These are phyloP conservation scores for Isotomurus palustris DNA, from an alignment of 2,888 invertebrate genomes.

Conservation along the genomic window DNA sequence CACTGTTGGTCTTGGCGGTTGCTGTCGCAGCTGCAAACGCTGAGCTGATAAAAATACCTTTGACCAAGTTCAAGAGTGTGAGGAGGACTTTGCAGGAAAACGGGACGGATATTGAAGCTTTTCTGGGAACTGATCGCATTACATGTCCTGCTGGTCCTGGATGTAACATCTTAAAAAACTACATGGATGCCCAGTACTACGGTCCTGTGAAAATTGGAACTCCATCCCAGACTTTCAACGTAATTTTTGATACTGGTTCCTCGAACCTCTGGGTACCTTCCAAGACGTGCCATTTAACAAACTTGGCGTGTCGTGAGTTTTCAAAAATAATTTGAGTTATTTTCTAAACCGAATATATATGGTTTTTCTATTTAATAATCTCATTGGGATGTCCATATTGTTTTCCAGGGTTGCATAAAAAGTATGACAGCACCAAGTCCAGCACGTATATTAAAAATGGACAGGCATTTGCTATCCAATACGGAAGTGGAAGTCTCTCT, in stretches of 20 bases:
- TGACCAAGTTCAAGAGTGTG: too few species aligned
- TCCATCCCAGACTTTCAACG: slow-evolving; percentile 87
- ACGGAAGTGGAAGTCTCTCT: slow-evolving; percentile 2
- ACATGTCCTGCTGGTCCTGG: too few species aligned
- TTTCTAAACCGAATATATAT: too few species aligned
- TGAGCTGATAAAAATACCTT: not conserved
- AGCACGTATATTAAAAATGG: not conserved
- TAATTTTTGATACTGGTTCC: slow-evolving; percentile 98
- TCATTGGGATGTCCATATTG: too few species aligned
- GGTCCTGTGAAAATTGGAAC: slow-evolving; percentile 86
- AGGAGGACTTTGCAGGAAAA: too few species aligned
- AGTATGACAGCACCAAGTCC: not conserved
- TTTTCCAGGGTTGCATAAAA: not conserved
- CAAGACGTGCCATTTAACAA: slow-evolving; percentile 87
- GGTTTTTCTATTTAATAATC: too few species aligned
- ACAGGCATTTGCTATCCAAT: not conserved
- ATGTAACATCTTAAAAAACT: too few species aligned
- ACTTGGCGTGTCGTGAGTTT: slow-evolving; percentile 91
- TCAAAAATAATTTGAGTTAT: slow-evolving; percentile 43
- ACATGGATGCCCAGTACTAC: too few species aligned
- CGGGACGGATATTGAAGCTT: too few species aligned
- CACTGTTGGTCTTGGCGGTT: too few species aligned
- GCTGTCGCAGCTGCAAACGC: not conserved
- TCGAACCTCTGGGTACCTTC: slow-evolving; percentile 99
- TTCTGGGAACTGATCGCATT: too few species aligned